Percentiles rank a stretch among this genome's conserved stretches.
Conservation (phyloP, 2,888 invertebrate species). For the Pristionchus fissidentatus region DNA sequence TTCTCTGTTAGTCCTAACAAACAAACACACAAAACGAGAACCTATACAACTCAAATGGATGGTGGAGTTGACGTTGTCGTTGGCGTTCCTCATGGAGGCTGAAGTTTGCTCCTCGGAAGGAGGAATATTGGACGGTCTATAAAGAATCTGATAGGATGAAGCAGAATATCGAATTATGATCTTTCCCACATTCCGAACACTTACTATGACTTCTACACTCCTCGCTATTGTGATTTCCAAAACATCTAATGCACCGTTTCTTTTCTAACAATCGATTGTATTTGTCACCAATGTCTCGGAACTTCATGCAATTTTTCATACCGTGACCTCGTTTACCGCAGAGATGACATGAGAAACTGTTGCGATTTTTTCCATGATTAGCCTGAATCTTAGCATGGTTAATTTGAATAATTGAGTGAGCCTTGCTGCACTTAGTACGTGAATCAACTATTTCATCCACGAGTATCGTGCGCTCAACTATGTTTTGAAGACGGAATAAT, state of each 20-base stretch:
- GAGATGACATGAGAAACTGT: neutral
- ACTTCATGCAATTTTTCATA: neutral
- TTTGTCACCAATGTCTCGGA: neutral
- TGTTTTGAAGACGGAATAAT: too few relatives aligned
- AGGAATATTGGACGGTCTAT: too few relatives aligned
- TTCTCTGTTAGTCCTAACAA: too few relatives aligned
- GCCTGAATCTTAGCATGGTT: too few relatives aligned
- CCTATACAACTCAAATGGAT: too few relatives aligned
- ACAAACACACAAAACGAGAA: too few relatives aligned
- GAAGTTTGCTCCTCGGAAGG: too few relatives aligned
- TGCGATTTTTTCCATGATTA: neutral
- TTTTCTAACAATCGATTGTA: neutral
- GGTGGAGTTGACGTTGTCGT: neutral
- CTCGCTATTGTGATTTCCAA: neutral
- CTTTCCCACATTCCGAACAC: neutral
- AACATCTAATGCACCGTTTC: neutral
- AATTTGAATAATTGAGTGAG: too few relatives aligned
- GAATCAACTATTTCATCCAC: too few relatives aligned
- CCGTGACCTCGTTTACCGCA: neutral
- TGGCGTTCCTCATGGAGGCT: neutral
- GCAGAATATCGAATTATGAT: neutral
- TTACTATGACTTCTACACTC: neutral
- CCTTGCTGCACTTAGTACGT: too few relatives aligned
- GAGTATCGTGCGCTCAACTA: too few relatives aligned
- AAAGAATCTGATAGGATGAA: conserved; percentile 4